Percentiles rank a stretch among this genome's conserved stretches.
Evolutionary conservation across 2,888 invertebrate genomes (phyloP).

Genomic region (Plusia festucae): DNA sequence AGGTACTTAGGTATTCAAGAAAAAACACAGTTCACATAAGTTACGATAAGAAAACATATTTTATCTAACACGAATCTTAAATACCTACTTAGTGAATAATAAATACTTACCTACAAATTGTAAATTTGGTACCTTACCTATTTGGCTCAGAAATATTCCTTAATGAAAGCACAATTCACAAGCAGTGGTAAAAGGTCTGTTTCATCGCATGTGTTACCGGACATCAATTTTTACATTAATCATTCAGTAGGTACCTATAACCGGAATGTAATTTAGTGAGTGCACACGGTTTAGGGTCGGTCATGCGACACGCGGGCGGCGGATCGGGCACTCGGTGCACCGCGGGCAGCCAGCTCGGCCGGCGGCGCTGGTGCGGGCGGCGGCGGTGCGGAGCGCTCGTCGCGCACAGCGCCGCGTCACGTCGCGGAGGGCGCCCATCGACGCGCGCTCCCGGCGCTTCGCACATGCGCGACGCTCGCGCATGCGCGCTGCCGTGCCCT

Average conservation of each 20-base stretch:
- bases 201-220: constrained; percentile 20
- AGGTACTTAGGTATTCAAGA: too few relatives aligned
- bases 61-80: too few relatives aligned
- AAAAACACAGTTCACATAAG: too few relatives aligned
- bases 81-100: too few relatives aligned
- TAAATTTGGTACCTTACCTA: background rate
- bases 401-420: constrained; percentile 49
- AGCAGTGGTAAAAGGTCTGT: constrained; percentile 8
- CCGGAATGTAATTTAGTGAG: background rate
- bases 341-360: background rate
- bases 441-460: constrained; percentile 38
- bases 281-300: background rate
- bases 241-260: constrained; percentile 21
- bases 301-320: constrained; percentile 18
- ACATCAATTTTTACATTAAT: constrained; percentile 34
- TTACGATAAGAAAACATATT: too few relatives aligned
- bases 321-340: constrained; percentile 11
- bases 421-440: constrained; percentile 53
- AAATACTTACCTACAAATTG: background rate
- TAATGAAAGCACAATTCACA: background rate
- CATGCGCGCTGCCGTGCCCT: constrained; percentile 27
- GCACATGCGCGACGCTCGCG: constrained; percentile 60
- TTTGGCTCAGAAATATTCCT: constrained; percentile 28
- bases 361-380: constrained; percentile 11
- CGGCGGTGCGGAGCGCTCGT: constrained; percentile 25